A percentile compares a stretch with the other conserved stretches of the same genome.
These are phyloP conservation scores for Bettongia penicillata DNA, from an alignment of 2,113 vertebrate genomes.

Conservation along the genomic window DNA sequence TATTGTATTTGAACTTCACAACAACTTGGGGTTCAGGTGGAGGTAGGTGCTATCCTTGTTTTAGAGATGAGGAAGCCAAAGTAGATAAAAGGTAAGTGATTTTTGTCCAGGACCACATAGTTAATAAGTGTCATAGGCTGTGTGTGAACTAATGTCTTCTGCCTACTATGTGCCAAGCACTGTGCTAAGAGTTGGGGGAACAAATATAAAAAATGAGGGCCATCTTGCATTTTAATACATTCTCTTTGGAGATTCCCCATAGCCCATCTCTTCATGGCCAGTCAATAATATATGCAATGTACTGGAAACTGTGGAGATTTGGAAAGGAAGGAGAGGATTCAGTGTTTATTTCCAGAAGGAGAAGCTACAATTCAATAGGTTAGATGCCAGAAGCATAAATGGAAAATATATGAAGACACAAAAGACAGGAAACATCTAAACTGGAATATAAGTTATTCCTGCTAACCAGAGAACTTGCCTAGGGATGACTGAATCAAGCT, in stretches of 20 bases:
- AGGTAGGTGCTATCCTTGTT: neutral
- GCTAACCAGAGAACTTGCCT: neutral
- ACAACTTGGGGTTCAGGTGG: neutral
- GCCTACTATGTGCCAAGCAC: neutral
- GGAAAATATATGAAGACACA: neutral
- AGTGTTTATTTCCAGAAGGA: neutral
- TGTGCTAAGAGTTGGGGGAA: neutral
- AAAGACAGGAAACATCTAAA: neutral
- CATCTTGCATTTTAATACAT: neutral
- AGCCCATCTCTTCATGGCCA: neutral
- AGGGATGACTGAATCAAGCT: neutral
- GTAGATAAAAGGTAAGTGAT: neutral
- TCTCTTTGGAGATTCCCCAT: neutral
- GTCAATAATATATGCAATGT: neutral
- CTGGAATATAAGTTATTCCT: neutral
- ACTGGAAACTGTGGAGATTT: neutral
- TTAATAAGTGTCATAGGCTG: neutral
- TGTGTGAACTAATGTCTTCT: neutral
- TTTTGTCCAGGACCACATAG: neutral
- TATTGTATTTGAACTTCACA: neutral
- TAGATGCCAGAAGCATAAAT: neutral
- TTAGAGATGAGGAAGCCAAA: neutral
- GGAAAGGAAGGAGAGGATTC: neutral
- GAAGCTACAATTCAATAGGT: neutral
- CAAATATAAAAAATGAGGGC: neutral